These are phyloP conservation scores for Ramazzottius varieornatus DNA, from an alignment of 2,888 invertebrate species.

Conservation along the genomic window DNA sequence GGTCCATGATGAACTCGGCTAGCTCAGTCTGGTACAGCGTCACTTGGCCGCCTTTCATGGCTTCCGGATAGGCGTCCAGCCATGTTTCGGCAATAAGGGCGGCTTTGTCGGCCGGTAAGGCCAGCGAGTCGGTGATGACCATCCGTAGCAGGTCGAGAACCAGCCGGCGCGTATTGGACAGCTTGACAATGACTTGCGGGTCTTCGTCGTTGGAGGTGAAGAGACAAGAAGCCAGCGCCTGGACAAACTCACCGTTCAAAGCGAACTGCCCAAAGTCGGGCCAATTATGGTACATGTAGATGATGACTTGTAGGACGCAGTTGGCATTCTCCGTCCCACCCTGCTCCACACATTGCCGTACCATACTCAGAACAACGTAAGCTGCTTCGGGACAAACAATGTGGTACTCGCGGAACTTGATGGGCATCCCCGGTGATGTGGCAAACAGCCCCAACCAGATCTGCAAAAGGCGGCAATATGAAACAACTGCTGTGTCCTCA, in stretches of 20 bases:
- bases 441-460: neutral
- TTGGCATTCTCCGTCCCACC: slow-evolving; percentile 16
- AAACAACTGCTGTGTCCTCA: too few relatives aligned
- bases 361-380: slow-evolving; percentile 55
- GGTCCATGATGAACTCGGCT: slow-evolving; percentile 68
- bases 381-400: slow-evolving; percentile 65
- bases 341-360: slow-evolving; percentile 34
- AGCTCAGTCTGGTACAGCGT: slow-evolving; percentile 47
- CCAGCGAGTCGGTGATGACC: slow-evolving; percentile 32
- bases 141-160: slow-evolving; percentile 80
- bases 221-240: slow-evolving; percentile 53
- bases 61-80: neutral
- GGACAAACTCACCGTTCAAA: slow-evolving; percentile 66
- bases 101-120: neutral
- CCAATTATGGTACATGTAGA: slow-evolving; percentile 80
- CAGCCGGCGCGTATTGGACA: slow-evolving; percentile 30
- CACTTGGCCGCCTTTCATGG: neutral
- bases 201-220: slow-evolving; percentile 33
- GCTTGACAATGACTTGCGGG: slow-evolving; percentile 1
- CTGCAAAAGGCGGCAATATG: too few relatives aligned
- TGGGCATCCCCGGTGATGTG: neutral
- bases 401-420: slow-evolving; percentile 7
- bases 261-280: slow-evolving; percentile 71
- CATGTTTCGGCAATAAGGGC: slow-evolving; percentile 10
- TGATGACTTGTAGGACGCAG: slow-evolving; percentile 26